Evolutionary conservation across 2,888 invertebrate genomes (phyloP).

Genomic region (Pherbina coryleti): DNA sequence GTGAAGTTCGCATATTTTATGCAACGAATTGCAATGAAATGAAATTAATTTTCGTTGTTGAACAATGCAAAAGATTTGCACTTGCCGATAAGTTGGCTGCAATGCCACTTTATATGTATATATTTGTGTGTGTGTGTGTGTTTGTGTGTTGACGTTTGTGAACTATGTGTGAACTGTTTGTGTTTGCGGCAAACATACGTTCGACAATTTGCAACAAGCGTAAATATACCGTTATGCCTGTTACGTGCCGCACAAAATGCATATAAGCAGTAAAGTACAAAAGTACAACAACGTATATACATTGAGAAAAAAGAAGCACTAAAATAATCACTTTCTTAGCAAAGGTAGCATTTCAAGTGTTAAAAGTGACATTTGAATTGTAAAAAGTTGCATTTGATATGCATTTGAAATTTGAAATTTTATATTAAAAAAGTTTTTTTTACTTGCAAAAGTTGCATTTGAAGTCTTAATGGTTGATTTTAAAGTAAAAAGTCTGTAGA

Average conservation of each 20-base stretch:
- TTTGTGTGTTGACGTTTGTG: neutral
- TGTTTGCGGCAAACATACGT: slow-evolving; percentile 5
- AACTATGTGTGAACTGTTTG: slow-evolving; percentile 5
- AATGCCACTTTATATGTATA: neutral
- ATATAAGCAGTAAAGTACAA: no score
- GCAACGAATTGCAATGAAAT: slow-evolving; percentile 26
- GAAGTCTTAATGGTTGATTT: no score
- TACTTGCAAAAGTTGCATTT: no score
- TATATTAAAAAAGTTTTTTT: no score
- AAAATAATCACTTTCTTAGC: no score
- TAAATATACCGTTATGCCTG: slow-evolving; percentile 40
- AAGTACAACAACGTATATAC: no score
- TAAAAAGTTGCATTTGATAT: no score
- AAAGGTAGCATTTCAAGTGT: no score
- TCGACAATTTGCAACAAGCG: slow-evolving; percentile 34
- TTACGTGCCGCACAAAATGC: slow-evolving; percentile 14
- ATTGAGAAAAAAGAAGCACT: no score
- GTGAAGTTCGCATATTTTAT: slow-evolving; percentile 36
- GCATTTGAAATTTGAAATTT: no score
- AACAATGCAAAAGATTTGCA: slow-evolving; percentile 39
- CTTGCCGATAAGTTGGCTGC: slow-evolving; percentile 32
- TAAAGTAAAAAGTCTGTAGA: no score
- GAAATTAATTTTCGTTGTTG: slow-evolving; percentile 37
- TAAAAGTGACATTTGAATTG: no score
- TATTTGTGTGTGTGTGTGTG: neutral